These are phyloP conservation scores for Upupa epops DNA, from an alignment of 2,113 vertebrate genomes.

Conservation along the genomic window DNA sequence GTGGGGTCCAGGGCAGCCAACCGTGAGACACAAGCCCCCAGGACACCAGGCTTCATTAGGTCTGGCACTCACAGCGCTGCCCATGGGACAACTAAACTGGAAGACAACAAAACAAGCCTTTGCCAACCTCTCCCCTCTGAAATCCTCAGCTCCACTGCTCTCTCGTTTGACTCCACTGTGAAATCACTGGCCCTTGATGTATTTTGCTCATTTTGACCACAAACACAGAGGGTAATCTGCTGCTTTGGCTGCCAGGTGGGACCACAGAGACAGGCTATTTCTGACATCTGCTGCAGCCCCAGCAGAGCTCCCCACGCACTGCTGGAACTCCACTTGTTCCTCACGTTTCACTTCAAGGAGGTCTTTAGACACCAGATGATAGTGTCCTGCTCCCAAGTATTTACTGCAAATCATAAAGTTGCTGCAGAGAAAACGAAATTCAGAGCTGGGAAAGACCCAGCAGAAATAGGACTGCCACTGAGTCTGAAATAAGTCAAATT, in stretches of 20 bases:
- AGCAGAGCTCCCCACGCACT: not conserved
- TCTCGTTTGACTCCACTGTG: fast-evolving
- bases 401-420: not conserved
- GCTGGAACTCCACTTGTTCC: not conserved
- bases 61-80: not conserved
- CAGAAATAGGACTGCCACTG: too few relatives aligned
- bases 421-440: not conserved
- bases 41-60: not conserved
- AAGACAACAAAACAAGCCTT: not conserved
- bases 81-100: not conserved
- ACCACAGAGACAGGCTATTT: not conserved
- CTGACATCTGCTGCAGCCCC: not conserved
- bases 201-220: not conserved
- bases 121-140: not conserved
- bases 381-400: not conserved
- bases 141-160: not conserved
- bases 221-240: not conserved
- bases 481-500: not conserved
- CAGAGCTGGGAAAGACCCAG: not conserved
- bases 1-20: not conserved
- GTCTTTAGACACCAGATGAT: not conserved
- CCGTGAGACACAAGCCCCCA: not conserved
- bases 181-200: not conserved
- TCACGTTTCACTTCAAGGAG: not conserved
- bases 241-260: not conserved